A percentile compares a stretch with the other conserved stretches of the same genome.
These are phyloP conservation scores for Scelioninae gen. 1 DNA, from an alignment of 2,888 invertebrate species.

Conservation along the genomic window DNA sequence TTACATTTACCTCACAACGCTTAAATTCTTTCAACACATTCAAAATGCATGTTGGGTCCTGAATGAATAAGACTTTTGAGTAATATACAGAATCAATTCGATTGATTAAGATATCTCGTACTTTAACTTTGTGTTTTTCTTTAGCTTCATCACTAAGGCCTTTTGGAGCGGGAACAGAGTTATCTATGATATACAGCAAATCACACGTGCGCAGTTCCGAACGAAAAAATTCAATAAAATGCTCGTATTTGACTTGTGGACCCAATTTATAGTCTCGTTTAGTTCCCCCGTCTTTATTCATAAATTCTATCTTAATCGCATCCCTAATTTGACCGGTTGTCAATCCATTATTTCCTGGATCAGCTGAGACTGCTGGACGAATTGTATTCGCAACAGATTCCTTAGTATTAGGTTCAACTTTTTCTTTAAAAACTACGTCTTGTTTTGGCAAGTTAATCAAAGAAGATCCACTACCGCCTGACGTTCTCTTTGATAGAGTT, in stretches of 20 bases:
- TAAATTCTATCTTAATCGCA: not conserved
- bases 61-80: slow-evolving; percentile 3
- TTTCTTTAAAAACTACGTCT: no score
- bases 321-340: not conserved
- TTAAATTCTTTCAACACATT: not conserved
- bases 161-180: not conserved
- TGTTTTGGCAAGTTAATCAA: no score
- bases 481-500: no score
- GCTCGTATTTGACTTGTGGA: not conserved
- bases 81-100: not conserved
- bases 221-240: slow-evolving; percentile 8
- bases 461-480: no score
- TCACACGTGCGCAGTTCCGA: slow-evolving; percentile 6
- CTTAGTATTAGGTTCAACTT: no score
- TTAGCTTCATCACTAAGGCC: no score
- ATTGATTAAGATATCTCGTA: slow-evolving; percentile 8
- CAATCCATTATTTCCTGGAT: no score
- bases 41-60: not conserved
- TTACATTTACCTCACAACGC: slow-evolving; percentile 56
- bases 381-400: no score
- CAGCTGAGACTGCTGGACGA: no score
- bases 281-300: not conserved
- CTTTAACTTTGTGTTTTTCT: slow-evolving; percentile 6
- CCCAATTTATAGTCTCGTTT: slow-evolving; percentile 3
- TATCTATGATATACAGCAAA: slow-evolving; percentile 5